Evolutionary conservation across 2,113 vertebrate genomes (phyloP), one percentile per base, ranked within the genome.

Genomic region (Grammomys surdaster): DNA sequence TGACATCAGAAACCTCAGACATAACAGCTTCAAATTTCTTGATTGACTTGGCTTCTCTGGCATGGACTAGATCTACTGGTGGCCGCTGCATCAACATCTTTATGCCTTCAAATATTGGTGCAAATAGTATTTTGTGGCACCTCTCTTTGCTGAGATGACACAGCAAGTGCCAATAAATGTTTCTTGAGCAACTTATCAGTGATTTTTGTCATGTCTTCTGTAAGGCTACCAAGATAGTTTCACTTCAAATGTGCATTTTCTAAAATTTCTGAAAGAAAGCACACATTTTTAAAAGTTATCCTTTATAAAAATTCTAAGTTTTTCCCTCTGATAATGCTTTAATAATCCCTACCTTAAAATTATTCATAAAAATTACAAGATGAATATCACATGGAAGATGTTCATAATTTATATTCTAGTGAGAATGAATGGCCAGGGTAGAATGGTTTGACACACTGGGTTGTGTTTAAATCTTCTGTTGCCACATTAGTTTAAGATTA

Each of bases 201-300:
- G 77, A 86, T 88, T 92, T 70, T 72, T 69, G 58, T 89, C 69
- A 54, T 97, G 92, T 96, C 73, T 91, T 22, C 69, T 48, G 77
- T 77, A 89, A 96, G 92, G 6, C 65, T 67, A n/a, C 16, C 16
- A 1, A 22, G 33, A 4, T 78, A 60, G 7, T 97, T 91, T 76
- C 11, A 46, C 33, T 11, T 87, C 87, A 14, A 24, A 56, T n/a
- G 6, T 48, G 20, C n/a, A 28, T 77, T 96, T 95, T 94, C 58
- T 51, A 93, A 93, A 86, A 87, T 6, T 17, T 88, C 58, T 22
- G 24, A 91, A 88, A 78, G 12, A 3, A 81, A 93, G 24, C 36
- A 0, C 60, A 51, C 46, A 69, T 91, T 87, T 77, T 26, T 93
- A 51, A 88, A 82, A 54, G 48, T 90, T 85, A 46, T 58, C 20